Evolutionary conservation across 2,113 vertebrate species (phyloP), one percentile per base, ranked within the genome.

Genomic region (Poicephalus gulielmi): DNA sequence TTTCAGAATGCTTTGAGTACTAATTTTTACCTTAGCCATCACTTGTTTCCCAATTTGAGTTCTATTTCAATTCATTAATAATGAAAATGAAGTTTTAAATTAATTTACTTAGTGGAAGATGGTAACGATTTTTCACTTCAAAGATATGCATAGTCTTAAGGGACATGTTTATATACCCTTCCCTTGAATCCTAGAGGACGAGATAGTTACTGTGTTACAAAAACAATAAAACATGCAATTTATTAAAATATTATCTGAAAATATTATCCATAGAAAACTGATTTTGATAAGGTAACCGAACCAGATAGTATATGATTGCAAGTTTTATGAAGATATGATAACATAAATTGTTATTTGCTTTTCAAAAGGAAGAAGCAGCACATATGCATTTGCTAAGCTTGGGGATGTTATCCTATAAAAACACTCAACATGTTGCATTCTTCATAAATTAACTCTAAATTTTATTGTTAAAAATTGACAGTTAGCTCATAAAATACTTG

Each of bases 211-310:
- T 33, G 39, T 53, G 37, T 89, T 93, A 95, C 69, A 85, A 91
- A 94, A 89, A 60, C 90, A 90, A 89, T 96, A 96, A 92, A 97
- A 94, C 20, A 43, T 18, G 25, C 71, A 80, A 88, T 92, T 96
- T 92, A 47, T 87, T 66, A 71, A 92, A 94, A 90, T 23, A 35
- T 86, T 87, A 41, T 49, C 67, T 28, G 64, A 89, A 89, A 96
- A 94, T 86, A 92, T 91, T 94, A 73, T 46, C 77, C 83, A 93
- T 57, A 86, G 95, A 96, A 96, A 82, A 97, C 87, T 53, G 57
- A 78, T 49, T 88, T 85, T 88, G 91, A 97, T 97, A 95, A 94
- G 77, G 77, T 88, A 93, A 95, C 80, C 93, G 49, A 59, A 86
- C 33, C 67, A 67, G 60, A 83, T 68, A n/a, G 70, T 91, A 96